phyloP scores from a whole-genome alignment of 2,888 invertebrate genomes.

The Hololepta plana region DNA sequence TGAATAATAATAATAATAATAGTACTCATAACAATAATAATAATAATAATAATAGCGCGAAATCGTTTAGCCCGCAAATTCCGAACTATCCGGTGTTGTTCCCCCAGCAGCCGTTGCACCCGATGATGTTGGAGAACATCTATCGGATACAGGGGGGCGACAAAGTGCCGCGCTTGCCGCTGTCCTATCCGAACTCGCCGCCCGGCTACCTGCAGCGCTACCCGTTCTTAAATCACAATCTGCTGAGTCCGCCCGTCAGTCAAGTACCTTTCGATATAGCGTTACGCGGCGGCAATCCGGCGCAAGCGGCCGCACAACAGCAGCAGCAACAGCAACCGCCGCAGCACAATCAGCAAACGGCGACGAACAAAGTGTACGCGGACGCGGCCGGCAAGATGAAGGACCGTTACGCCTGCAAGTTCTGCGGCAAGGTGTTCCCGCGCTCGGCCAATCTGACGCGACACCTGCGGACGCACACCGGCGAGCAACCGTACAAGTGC shows the following conservation, averaged over 20 bases:
- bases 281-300: too few relatives aligned
- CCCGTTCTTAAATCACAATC: slow-evolving; percentile 27
- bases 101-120: slow-evolving; percentile 39
- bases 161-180: slow-evolving; percentile 35
- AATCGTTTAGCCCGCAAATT: slow-evolving; percentile 22
- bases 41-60: slow-evolving; percentile 16
- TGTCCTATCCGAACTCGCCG: slow-evolving; percentile 35
- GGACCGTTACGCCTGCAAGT: slow-evolving; percentile 92
- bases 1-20: slow-evolving; percentile 11
- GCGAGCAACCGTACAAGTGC: slow-evolving; percentile 95
- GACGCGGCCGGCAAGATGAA: slow-evolving; percentile 41
- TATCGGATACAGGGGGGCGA: slow-evolving; percentile 36
- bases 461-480: slow-evolving; percentile 93
- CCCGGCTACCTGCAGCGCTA: slow-evolving; percentile 27
- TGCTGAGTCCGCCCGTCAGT: slow-evolving; percentile 26
- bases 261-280: slow-evolving; percentile 42
- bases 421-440: slow-evolving; percentile 94
- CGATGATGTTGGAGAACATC: slow-evolving; percentile 54
- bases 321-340: slow-evolving; percentile 4
- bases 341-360: slow-evolving; percentile 7
- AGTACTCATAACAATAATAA: slow-evolving; percentile 1
- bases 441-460: slow-evolving; percentile 93
- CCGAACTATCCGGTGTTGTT: slow-evolving; percentile 32
- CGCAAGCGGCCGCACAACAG: slow-evolving; percentile 6
- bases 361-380: slow-evolving; percentile 4